Evolutionary conservation across 92 coral and sea anemone species (phyloP), one percentile per base, ranked within the genome.

Genomic region (Ricordea florida): DNA sequence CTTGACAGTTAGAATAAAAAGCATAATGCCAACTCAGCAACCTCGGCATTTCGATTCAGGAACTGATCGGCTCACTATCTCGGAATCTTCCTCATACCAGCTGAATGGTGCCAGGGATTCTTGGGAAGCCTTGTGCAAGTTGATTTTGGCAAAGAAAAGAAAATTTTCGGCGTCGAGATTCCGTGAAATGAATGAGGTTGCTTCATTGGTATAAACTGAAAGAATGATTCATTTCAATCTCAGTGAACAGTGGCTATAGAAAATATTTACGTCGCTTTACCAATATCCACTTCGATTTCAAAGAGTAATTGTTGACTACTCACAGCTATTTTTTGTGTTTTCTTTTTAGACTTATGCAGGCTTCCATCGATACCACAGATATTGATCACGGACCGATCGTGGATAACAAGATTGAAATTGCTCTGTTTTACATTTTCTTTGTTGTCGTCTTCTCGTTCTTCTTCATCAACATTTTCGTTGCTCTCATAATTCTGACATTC

Each of bases 401-500:
- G 35, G 92, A 88, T 57, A 92, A 92, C 96, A 87, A 92, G 77
- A 81, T 94, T 42, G 89, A 94, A 60, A 93, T 94, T 46, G 88
- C 91, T 15, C 89, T 94, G 35, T 94, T 87, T 79, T 94, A 88
- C 66, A 86, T 94, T 58, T 79, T 92, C 87, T 94, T 94, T 42
- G 97, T 94, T 35, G 91, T 94, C 18, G 97, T 94, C 9, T 94
- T 94, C 72, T 94, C 98, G 18, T 94, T 94, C 78, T 94, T 94
- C 91, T 94, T 92, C 76, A 58, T 94, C 71, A 94, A 94, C 75
- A 94, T 94, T 58, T 94, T 94, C 85, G 98, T 94, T 43, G 98
- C 98, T 80, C 82, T 94, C 49, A 94, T 94, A 62, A 94, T 94
- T 84, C 84, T 94, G 37, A 94, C 98, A 5, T 94, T 94, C 77